Percentiles rank a stretch among this genome's conserved stretches.
Evolutionary conservation across 2,113 vertebrate genomes (phyloP).

Genomic region (Ctenomys sociabilis): DNA sequence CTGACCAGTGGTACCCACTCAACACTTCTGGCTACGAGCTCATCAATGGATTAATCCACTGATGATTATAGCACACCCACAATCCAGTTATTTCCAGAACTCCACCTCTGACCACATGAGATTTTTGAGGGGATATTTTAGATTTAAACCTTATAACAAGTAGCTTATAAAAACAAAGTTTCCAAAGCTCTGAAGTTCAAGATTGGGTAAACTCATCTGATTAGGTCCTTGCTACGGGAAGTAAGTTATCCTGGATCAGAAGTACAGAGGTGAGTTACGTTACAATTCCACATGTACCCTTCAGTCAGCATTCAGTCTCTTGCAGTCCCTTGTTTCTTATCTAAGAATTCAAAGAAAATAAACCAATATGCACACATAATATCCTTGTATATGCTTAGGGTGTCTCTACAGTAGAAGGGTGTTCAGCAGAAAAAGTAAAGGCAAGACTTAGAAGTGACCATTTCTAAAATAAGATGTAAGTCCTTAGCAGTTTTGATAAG

Average conservation of each 20-base stretch:
- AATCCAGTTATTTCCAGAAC: neutral
- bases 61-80: neutral
- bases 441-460: neutral
- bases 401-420: neutral
- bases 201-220: neutral
- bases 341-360: neutral
- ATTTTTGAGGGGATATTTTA: neutral
- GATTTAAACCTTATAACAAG: neutral
- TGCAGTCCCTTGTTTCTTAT: neutral
- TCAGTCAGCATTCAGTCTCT: neutral
- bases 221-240: neutral
- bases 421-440: conserved; percentile 6
- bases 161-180: neutral
- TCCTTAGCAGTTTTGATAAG: neutral
- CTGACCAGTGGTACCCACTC: neutral
- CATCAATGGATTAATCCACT: neutral
- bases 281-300: neutral
- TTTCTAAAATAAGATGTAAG: neutral
- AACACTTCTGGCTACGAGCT: neutral
- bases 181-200: neutral
- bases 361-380: neutral
- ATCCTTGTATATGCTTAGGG: neutral
- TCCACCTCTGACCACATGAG: neutral
- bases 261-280: neutral
- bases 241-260: neutral